Percentiles rank a stretch among this genome's conserved stretches.
These are phyloP conservation scores for Gadopsis marmoratus DNA, from an alignment of 2,797 vertebrate genomes.

Conservation along the genomic window DNA sequence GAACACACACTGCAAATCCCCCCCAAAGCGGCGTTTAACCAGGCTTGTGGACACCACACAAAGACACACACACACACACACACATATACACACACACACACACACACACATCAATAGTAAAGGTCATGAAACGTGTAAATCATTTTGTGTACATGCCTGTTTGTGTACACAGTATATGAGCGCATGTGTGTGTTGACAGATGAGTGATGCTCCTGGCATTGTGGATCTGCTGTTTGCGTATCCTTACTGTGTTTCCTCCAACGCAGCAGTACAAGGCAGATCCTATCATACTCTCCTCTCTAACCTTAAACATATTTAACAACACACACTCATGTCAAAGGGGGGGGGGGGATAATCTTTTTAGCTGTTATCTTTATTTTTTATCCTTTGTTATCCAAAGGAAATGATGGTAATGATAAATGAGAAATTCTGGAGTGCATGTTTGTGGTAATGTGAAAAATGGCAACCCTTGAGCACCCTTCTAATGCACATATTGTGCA, in stretches of 20 bases:
- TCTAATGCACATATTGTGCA: neutral
- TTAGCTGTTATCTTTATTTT: neutral
- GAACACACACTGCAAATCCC: conserved; percentile 35
- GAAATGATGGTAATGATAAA: neutral
- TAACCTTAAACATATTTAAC: neutral
- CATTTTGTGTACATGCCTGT: neutral
- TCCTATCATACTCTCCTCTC: neutral
- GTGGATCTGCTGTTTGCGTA: conserved; percentile 29
- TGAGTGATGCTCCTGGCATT: conserved; percentile 35
- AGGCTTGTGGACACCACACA: neutral
- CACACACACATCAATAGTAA: neutral
- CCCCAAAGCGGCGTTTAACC: conserved; percentile 31
- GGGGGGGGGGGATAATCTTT: neutral
- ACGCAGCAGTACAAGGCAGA: conserved; percentile 8
- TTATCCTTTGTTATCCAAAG: no score
- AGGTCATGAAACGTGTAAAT: neutral
- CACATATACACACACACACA: conserved; percentile 2
- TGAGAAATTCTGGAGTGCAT: neutral
- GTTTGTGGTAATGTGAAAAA: conserved; percentile 2
- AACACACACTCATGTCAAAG: neutral
- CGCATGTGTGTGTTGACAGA: conserved; percentile 27
- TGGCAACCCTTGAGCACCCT: no score
- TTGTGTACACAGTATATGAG: neutral
- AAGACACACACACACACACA: conserved; percentile 3
- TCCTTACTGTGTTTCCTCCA: conserved; percentile 19